Evolutionary conservation across 2,797 vertebrate genomes (phyloP), one percentile per base, ranked within the genome.

Genomic region (Anabas testudineus): DNA sequence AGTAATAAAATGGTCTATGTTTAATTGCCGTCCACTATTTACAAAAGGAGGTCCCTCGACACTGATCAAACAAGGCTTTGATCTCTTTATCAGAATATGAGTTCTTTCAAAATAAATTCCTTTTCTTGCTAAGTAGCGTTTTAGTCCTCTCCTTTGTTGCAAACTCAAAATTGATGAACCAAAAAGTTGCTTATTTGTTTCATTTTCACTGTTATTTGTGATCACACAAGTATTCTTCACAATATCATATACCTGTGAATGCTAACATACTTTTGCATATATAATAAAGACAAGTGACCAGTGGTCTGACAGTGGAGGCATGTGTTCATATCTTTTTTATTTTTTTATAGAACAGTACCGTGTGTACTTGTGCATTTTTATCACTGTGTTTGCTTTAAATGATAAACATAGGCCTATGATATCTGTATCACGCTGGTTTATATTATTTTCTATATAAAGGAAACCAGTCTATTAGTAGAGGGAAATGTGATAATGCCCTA

Each of bases 221-320:
- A 14, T 39, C 1, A 39, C 37, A 39, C 10, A 32, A 32, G 37
- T 39, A 39, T 4, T 39, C 3, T 7, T n/a, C 37, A 32, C 5
- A 24, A 3, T 21, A 15, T 5, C 45, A 3, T 2, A 30, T 28
- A 24, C 8, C 15, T 58, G 1, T 26, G 21, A 49, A 49, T 49
- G n/a, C 5, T 55, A n/a, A 10, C 34, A 10, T 48, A 47, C 14
- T 12, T 71, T 63, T 21, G 7, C 45, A 77, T 18, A 66, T 8
- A 5, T n/a, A 81, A 67, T 78, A 87, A 83, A 87, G 61, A 83
- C 21, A 16, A 48, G 30, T 36, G 59, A 55, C 46, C 30, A 37
- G 15, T 71, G 55, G 61, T 76, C 67, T 34, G 13, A 62, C 71
- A 48, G 4, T 21, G 4, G n/a, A 3, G 49, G 21, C 3, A 3